phyloP scores from a whole-genome alignment of 2,797 vertebrate species.

The Octomys mimax region DNA sequence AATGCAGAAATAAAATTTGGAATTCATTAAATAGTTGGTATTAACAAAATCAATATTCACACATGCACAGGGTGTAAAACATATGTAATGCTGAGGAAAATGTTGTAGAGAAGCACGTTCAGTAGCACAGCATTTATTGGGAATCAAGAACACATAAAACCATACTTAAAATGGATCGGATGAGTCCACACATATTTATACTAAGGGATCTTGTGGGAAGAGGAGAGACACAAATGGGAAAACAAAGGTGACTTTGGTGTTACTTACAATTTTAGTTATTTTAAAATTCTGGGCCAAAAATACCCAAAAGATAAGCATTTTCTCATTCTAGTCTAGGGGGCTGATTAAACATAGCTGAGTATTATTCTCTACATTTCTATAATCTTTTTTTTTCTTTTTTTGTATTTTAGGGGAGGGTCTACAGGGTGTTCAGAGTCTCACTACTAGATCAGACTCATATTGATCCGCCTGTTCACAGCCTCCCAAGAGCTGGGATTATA shows the following conservation, averaged over 20 bases:
- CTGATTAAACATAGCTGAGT: neutral
- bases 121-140: neutral
- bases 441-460: too few relatives aligned
- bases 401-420: too few relatives aligned
- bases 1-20: neutral
- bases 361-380: neutral
- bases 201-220: neutral
- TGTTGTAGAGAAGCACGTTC: neutral
- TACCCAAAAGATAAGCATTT: neutral
- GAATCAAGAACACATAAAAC: neutral
- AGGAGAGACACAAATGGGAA: neutral
- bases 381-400: neutral
- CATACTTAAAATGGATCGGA: neutral
- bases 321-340: neutral
- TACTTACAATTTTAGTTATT: neutral
- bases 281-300: neutral
- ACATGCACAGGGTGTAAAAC: neutral
- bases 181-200: neutral
- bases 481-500: too few relatives aligned
- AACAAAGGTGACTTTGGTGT: neutral
- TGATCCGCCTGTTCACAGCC: too few relatives aligned
- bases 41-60: neutral
- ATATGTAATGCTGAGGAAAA: neutral
- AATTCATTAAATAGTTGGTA: neutral
- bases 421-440: too few relatives aligned